Evolutionary conservation across 1,140 invertebrate genomes (phyloP), one percentile per base, ranked within the genome.

Genomic region (Coelopa frigida): DNA sequence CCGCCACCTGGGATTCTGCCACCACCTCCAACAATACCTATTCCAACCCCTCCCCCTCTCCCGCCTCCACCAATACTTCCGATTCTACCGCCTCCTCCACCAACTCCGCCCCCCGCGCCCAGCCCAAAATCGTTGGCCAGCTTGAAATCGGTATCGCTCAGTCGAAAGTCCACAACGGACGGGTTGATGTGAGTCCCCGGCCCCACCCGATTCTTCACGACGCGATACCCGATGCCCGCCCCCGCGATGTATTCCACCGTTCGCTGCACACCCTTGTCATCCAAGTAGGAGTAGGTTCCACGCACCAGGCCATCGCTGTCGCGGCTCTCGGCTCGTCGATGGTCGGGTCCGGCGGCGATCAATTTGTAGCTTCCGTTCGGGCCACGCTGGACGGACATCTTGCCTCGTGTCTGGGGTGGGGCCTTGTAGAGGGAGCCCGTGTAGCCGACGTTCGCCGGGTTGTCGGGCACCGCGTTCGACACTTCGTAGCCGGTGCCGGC

Each of bases 191-290:
- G 67, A 0, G 61, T 61, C 17, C 60, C 61, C 1, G 64, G 60
- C 11, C 64, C 68, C 33, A 63, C 53, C 5, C 55, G 53, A 44
- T 61, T 63, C 15, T 63, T 50, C 15, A 84, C 70, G 3, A 85
- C 78, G 8, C 80, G 73, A 51, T 84, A 85, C n/a, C 83, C 83
- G 23, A 83, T 85, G 24, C 80, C 78, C 0, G 83, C 82, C 3
- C 83, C 83, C 3, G 83, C 83, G 48, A 84, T 83, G 56, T 85
- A 85, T 57, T 84, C 76, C 3, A 83, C 81, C 0, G 82, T 80
- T 40, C 77, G 75, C 70, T 83, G 81, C 17, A 81, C 75, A 2
- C 82, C 81, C 72, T 83, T 82, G 54, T 84, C 81, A 56, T 84
- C 84, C 12, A 84, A 61, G 58, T 83, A 86, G 5, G 82, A 82